Conservation (phyloP, 2,888 invertebrate species). For the Rhimphoctona megacephalus region DNA sequence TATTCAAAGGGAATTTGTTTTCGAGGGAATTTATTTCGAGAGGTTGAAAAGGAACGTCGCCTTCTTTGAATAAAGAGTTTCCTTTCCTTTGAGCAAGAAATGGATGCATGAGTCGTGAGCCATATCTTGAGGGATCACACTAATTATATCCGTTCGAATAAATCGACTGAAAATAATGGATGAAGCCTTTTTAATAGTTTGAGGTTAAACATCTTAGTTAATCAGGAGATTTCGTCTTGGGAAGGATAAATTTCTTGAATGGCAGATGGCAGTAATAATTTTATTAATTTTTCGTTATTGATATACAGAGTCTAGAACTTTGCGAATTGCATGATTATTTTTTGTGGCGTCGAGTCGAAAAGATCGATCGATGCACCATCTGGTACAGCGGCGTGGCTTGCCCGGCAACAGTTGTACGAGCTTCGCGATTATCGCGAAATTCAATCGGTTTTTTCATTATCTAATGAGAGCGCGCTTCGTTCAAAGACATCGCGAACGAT, state of each 20-base stretch:
- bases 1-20: not conserved
- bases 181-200: not conserved
- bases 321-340: not conserved
- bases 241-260: not conserved
- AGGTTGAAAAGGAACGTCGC: too few species aligned
- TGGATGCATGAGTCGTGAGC: not conserved
- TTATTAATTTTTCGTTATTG: not conserved
- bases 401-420: constrained; percentile 40
- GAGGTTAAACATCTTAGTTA: not conserved
- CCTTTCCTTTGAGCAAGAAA: not conserved
- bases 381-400: constrained; percentile 6
- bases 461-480: constrained; percentile 47
- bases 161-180: not conserved
- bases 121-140: not conserved
- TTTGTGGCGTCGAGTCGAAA: constrained; percentile 12
- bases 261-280: not conserved
- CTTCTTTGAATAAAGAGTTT: not conserved
- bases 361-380: constrained; percentile 41
- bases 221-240: not conserved
- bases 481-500: constrained; percentile 37
- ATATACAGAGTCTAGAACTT: not conserved
- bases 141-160: not conserved
- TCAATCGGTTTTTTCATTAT: constrained; percentile 63
- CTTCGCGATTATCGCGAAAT: constrained; percentile 55
- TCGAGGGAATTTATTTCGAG: not conserved